Conservation (phyloP, 2,113 vertebrate genomes). For the Prionailurus bengalensis region DNA sequence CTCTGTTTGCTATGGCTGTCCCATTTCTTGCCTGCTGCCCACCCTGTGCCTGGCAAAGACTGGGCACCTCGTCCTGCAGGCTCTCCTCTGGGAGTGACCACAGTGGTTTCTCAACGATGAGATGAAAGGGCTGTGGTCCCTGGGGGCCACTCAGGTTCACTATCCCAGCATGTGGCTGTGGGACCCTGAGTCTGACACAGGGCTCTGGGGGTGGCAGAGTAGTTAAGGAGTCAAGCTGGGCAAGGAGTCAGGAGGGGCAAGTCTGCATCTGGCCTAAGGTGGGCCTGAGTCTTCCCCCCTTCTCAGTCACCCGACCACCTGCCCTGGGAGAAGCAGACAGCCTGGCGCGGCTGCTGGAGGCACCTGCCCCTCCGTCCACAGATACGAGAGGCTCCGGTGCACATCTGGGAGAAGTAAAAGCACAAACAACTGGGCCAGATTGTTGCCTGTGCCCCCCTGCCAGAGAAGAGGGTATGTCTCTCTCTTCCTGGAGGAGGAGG, state of each 20-base stretch:
- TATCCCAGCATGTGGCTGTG: neutral
- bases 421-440: neutral
- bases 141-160: neutral
- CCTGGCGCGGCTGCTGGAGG: neutral
- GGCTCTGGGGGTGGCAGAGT: neutral
- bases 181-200: neutral
- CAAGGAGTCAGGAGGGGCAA: neutral
- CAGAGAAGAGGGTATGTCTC: neutral
- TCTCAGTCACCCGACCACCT: accelerated
- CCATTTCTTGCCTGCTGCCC: neutral
- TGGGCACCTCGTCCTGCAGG: neutral
- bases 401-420: neutral
- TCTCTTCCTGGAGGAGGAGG: neutral
- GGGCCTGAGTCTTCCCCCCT: no score
- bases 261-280: neutral
- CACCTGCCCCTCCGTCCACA: neutral
- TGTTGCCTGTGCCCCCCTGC: neutral
- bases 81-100: neutral
- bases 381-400: neutral
- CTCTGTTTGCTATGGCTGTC: neutral
- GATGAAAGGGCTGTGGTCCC: neutral
- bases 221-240: neutral
- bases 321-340: neutral
- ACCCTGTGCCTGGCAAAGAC: neutral
- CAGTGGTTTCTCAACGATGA: neutral